Evolutionary conservation across 2,888 invertebrate species (phyloP), one percentile per base, ranked within the genome.

Genomic region (Ophion ventricosus): DNA sequence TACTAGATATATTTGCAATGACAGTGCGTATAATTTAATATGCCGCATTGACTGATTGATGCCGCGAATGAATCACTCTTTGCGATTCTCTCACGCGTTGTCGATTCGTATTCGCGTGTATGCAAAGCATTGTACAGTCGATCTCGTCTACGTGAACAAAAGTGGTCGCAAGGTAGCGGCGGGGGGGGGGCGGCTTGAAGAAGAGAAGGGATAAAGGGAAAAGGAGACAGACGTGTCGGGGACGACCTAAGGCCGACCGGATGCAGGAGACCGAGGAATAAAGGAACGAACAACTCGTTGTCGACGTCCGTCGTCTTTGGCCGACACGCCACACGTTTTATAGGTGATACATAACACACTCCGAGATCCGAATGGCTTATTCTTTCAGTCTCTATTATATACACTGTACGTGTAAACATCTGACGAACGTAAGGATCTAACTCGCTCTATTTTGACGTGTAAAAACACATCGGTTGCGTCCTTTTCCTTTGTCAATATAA

Each of bases 211-310:
- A 1, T 35, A 57, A 59, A 69, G 61, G 57, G 20, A 59, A 49
- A 69, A 25, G 56, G 49, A 20, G 61, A 63, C 63, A 35, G 43
- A 66, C 26, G 26, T 77, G 77, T 72, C 64, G 73, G 72, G 72
- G 73, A 73, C 73, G 73, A 83, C 80, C 64, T 77, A 74, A 82
- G 79, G 80, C 74, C 85, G 83, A 83, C 83, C 85, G 85, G 85
- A 85, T 85, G 85, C 75, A 75, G 73, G 81, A 79, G 63, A 77
- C 74, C 73, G 75, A 85, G 56, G 80, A 80, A 85, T 83, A 83
- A 85, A 80, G 77, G 74, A 83, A 81, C 83, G 76, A 69, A 79
- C 59, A 64, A 83, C 72, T 73, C 82, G 82, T 84, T 67, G 75
- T 75, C 57, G 77, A 64, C 64, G 78, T 69, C 67, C 67, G 84